Conservation (phyloP, 2,797 vertebrate species). For the Mastacembelus armatus region DNA sequence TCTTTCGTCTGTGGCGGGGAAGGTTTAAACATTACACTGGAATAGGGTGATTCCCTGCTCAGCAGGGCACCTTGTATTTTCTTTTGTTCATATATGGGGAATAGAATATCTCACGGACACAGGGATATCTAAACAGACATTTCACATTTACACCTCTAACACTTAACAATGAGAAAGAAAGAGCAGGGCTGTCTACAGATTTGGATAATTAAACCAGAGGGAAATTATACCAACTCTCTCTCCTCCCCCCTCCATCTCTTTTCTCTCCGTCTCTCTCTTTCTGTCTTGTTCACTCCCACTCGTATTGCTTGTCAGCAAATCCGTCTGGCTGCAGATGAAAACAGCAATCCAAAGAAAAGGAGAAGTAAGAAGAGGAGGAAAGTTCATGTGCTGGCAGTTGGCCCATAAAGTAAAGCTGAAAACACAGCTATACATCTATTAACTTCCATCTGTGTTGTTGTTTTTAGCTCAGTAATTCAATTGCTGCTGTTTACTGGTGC, state of each 20-base stretch:
- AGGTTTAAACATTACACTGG: constrained; percentile 47
- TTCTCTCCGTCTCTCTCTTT: constrained; percentile 1
- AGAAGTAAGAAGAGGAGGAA: constrained; percentile 8
- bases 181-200: constrained; percentile 51
- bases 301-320: constrained; percentile 58
- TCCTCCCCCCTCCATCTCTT: neutral
- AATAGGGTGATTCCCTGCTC: constrained; percentile 40
- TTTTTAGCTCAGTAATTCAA: constrained; percentile 15
- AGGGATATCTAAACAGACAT: neutral
- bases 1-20: constrained; percentile 49
- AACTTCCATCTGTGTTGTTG: constrained; percentile 38
- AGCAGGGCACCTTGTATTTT: constrained; percentile 15
- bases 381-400: constrained; percentile 25
- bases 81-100: constrained; percentile 23
- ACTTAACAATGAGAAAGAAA: constrained; percentile 60
- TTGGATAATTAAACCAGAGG: constrained; percentile 82
- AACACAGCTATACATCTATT: constrained; percentile 54
- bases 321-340: constrained; percentile 59
- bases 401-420: constrained; percentile 48
- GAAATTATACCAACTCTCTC: constrained; percentile 66
- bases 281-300: constrained; percentile 36
- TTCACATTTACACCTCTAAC: constrained; percentile 61
- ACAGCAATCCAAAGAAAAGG: constrained; percentile 41
- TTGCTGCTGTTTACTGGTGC: neutral
- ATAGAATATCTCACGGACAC: constrained; percentile 5